Evolutionary conservation across 2,888 invertebrate species (phyloP).

Genomic region (Euzophera pinguis): DNA sequence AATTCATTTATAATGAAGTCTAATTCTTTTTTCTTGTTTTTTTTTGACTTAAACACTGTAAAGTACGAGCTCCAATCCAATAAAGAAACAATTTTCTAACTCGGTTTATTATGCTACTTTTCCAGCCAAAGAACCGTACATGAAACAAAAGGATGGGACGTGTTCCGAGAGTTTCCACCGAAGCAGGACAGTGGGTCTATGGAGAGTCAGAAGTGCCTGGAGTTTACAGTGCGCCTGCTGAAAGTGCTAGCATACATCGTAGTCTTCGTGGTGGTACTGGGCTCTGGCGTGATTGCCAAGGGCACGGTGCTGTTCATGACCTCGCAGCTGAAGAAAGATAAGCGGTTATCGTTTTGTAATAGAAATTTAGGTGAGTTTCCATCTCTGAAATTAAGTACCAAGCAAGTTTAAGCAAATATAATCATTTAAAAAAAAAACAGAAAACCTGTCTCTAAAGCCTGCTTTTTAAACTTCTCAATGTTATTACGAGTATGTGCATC

Average conservation of each 20-base stretch:
- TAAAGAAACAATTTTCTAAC: too few relatives aligned
- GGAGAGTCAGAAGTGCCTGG: conserved; percentile 92
- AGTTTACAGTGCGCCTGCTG: conserved; percentile 89
- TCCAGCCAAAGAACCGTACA: conserved; percentile 89
- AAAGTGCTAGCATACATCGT: conserved; percentile 92
- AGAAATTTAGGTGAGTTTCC: conserved; percentile 85
- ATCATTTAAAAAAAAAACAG: too few relatives aligned
- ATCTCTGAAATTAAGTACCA: background rate
- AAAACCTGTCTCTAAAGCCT: too few relatives aligned
- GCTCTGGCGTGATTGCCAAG: conserved; percentile 92
- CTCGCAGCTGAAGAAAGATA: conserved; percentile 89
- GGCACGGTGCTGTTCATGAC: conserved; percentile 95
- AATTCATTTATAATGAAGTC: too few relatives aligned
- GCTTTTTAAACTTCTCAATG: too few relatives aligned
- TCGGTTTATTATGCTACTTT: conserved; percentile 17
- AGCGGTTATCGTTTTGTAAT: conserved; percentile 90
- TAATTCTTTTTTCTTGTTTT: too few relatives aligned
- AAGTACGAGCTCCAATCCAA: too few relatives aligned
- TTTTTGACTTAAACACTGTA: too few relatives aligned
- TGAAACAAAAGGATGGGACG: conserved; percentile 98
- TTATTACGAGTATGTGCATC: too few relatives aligned
- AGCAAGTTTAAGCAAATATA: too few relatives aligned
- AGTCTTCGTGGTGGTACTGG: conserved; percentile 91
- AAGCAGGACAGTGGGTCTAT: conserved; percentile 93
- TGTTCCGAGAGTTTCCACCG: conserved; percentile 94